A percentile compares a stretch with the other conserved stretches of the same genome.
phyloP scores from a whole-genome alignment of 1,140 invertebrate species.

The Daktulosphaira vitifoliae region DNA sequence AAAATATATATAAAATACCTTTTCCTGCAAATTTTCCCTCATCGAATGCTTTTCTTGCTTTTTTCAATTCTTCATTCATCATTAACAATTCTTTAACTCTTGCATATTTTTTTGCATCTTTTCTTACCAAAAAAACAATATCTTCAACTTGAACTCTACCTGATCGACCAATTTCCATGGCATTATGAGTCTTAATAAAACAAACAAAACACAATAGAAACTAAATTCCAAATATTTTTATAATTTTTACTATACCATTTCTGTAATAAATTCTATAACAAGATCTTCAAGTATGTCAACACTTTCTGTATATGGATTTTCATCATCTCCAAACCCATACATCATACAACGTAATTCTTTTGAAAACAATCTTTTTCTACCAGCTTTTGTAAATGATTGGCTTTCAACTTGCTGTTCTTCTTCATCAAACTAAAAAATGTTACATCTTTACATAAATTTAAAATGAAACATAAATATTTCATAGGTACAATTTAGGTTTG shows the following conservation, averaged over 20 bases:
- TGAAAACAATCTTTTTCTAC: constrained; percentile 74
- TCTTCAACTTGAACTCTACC: constrained; percentile 96
- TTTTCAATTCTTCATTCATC: constrained; percentile 99
- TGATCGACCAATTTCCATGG: constrained; percentile 92
- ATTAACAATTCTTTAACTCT: constrained; percentile 92
- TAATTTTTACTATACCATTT: constrained; percentile 59
- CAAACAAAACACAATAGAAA: background rate
- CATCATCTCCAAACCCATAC: constrained; percentile 99
- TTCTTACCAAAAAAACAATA: constrained; percentile 95
- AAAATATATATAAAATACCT: no score
- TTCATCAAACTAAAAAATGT: constrained; percentile 49
- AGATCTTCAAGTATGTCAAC: constrained; percentile 96
- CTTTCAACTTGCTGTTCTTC: constrained; percentile 56
- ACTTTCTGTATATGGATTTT: constrained; percentile 97
- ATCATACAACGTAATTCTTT: constrained; percentile 97
- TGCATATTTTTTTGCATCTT: constrained; percentile 95
- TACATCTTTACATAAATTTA: constrained; percentile 27
- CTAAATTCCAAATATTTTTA: background rate
- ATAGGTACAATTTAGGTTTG: no score
- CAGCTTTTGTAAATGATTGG: constrained; percentile 51
- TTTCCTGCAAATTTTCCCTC: constrained; percentile 86
- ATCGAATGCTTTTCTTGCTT: constrained; percentile 98
- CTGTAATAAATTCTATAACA: constrained; percentile 95
- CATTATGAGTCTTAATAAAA: constrained; percentile 61
- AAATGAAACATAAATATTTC: constrained; percentile 16